A percentile compares a stretch with the other conserved stretches of the same genome.
phyloP scores from a whole-genome alignment of 2,113 vertebrate species.

The Scomber colias region DNA sequence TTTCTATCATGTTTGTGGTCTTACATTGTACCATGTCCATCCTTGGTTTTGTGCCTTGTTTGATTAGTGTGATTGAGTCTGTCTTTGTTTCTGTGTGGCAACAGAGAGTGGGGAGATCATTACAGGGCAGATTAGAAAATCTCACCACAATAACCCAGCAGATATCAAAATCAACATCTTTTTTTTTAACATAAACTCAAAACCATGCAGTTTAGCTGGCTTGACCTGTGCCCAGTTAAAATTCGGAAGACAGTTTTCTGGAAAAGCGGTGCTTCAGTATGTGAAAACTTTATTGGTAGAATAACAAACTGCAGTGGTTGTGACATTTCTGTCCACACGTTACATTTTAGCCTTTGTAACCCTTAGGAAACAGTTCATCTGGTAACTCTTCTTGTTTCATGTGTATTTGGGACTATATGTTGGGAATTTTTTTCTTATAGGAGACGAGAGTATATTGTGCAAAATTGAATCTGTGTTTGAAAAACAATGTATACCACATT shows the following conservation, averaged over 20 bases:
- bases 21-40: conserved; percentile 65
- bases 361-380: conserved; percentile 58
- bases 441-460: conserved; percentile 64
- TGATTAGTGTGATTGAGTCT: conserved; percentile 46
- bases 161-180: background rate
- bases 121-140: conserved; percentile 25
- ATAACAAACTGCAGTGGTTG: conserved; percentile 38
- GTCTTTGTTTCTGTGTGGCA: conserved; percentile 46
- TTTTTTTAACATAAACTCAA: background rate
- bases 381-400: conserved; percentile 59
- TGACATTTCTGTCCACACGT: conserved; percentile 43
- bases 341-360: conserved; percentile 50
- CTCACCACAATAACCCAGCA: conserved; percentile 5
- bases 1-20: conserved; percentile 68
- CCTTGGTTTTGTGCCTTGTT: conserved; percentile 77
- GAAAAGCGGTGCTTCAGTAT: conserved; percentile 28
- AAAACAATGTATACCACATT: conserved; percentile 76
- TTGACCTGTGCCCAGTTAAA: conserved; percentile 32
- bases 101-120: conserved; percentile 25
- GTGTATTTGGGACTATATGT: conserved; percentile 61
- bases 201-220: conserved; percentile 16
- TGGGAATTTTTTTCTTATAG: conserved; percentile 64
- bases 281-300: conserved; percentile 10
- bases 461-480: conserved; percentile 61
- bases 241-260: conserved; percentile 11